Evolutionary conservation across 2,113 vertebrate species (phyloP), one percentile per base, ranked within the genome.

Genomic region (Geothlypis trichas): DNA sequence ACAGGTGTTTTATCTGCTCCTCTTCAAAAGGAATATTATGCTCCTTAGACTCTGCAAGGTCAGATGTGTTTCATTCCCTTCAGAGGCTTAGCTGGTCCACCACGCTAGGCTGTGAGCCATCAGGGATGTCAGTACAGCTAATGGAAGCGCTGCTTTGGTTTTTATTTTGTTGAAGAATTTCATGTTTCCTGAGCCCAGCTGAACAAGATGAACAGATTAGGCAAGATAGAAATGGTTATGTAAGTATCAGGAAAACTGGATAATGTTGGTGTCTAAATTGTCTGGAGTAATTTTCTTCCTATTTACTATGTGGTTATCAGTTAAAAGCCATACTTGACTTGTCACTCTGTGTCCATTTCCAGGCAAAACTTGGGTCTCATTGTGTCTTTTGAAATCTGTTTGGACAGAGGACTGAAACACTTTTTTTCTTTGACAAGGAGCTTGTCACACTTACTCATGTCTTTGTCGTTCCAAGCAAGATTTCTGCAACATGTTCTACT

Each of bases 391-490:
- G 73, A 94, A 84, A 95, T 90, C 42, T 86, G 7, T 86, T 88
- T 96, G 59, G 83, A 90, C 76, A 88, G 92, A 88, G 24, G 72
- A 94, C 65, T 65, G 76, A 77, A 95, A 42, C 18, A 3, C 7
- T 66, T 41, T 69, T 80, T 75, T 66, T 16, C 5, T 90, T 80
- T 91, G 74, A 71, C 0, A 23, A 80, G 68, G 39, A 65, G 7
- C 75, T 93, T 96, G 93, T 97, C 93, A 90, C 63, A 88, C 68
- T 95, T 92, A 86, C 28, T 96, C 75, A 91, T 44, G 84, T 94
- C 83, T 94, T 90, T 93, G 65, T 67, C 1, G 0, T 86, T 90
- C 16, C 44, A 52, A 92, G 88, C 44, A 88, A 93, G 85, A 90
- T 86, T 93, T 93, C 61, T 90, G n/a, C 72, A 95, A 41, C 59